Percentiles rank a stretch among this genome's conserved stretches.
These are phyloP conservation scores for Neostethus bicornis DNA, from an alignment of 2,797 vertebrate species.

Conservation along the genomic window DNA sequence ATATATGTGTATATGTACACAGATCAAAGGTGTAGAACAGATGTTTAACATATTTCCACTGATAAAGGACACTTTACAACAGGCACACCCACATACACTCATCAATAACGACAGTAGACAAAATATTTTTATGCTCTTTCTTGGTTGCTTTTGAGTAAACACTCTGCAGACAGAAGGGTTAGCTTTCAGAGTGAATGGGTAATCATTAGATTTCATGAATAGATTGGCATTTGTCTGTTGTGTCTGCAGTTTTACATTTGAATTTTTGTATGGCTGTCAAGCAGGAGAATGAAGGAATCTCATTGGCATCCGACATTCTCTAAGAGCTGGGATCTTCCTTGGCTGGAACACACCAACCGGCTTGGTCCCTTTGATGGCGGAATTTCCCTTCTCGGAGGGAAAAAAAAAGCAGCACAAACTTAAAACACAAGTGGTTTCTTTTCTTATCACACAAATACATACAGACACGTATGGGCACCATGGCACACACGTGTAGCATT, in stretches of 20 bases:
- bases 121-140: conserved; percentile 73
- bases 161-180: conserved; percentile 75
- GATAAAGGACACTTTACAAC: background rate
- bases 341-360: conserved; percentile 75
- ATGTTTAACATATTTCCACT: background rate
- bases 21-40: too few species aligned
- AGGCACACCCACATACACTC: conserved; percentile 26
- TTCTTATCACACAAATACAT: conserved; percentile 60
- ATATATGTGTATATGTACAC: too few species aligned
- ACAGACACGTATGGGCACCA: conserved; percentile 44
- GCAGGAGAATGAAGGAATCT: conserved; percentile 70
- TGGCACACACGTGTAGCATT: conserved; percentile 38
- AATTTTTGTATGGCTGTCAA: conserved; percentile 72
- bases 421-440: conserved; percentile 77
- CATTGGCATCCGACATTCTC: conserved; percentile 66
- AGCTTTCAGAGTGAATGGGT: conserved; percentile 23
- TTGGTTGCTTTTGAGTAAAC: conserved; percentile 85
- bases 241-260: conserved; percentile 72
- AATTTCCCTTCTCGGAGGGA: conserved; percentile 58
- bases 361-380: conserved; percentile 83
- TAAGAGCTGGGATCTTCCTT: conserved; percentile 73
- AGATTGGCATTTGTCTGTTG: conserved; percentile 75
- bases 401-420: conserved; percentile 75
- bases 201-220: conserved; percentile 65
- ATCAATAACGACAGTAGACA: conserved; percentile 66